Conservation (phyloP, 2,888 invertebrate species). For the Sisyra terminalis region DNA sequence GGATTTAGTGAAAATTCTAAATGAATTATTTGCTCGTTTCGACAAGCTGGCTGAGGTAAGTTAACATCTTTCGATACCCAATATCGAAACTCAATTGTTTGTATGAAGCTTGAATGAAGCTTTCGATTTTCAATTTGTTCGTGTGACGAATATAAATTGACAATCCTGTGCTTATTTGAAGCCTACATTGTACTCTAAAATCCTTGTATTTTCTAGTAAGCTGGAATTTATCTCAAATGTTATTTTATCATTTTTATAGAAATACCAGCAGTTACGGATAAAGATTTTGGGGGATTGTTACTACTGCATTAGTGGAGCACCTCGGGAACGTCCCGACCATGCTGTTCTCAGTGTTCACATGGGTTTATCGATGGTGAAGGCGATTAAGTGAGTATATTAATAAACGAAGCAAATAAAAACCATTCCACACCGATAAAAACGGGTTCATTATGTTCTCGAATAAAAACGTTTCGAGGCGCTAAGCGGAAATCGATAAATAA, state of each 20-base stretch:
- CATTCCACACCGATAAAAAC: background rate
- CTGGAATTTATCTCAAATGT: no score
- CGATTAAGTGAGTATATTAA: constrained; percentile 64
- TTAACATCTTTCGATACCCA: background rate
- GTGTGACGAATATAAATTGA: no score
- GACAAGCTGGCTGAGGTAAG: constrained; percentile 72
- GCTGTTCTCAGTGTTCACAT: constrained; percentile 87
- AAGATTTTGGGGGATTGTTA: constrained; percentile 96
- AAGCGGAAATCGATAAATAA: no score
- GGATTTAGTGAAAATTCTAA: constrained; percentile 87
- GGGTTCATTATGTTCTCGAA: background rate
- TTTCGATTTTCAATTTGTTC: no score
- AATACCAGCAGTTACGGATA: constrained; percentile 85
- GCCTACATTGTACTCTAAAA: no score
- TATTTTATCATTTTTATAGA: constrained; percentile 51
- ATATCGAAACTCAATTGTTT: no score
- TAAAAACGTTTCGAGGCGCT: background rate
- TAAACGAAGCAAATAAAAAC: no score
- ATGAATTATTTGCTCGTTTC: constrained; percentile 89
- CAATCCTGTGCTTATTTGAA: no score
- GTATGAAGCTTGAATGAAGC: no score
- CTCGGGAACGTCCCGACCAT: constrained; percentile 77
- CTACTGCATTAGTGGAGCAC: constrained; percentile 94
- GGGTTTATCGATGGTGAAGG: constrained; percentile 93
- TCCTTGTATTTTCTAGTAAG: no score